phyloP scores from a whole-genome alignment of 2,888 invertebrate species.

The Maniola hyperantus region DNA sequence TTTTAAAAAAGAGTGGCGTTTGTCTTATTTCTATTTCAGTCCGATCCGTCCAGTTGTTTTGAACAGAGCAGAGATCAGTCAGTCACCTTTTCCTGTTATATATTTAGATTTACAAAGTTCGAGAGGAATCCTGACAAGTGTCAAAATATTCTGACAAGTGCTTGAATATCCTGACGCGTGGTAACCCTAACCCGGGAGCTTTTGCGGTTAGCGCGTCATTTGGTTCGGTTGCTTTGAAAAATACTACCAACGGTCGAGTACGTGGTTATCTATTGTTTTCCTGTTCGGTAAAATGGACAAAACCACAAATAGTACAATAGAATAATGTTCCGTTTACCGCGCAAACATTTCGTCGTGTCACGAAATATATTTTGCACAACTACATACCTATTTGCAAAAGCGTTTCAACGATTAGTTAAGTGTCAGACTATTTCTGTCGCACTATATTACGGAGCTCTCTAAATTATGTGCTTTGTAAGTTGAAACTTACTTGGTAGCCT shows the following conservation, averaged over 20 bases:
- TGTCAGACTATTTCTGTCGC: slow-evolving; percentile 43
- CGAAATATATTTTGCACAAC: slow-evolving; percentile 42
- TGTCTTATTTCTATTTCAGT: too few species aligned
- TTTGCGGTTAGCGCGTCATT: slow-evolving; percentile 39
- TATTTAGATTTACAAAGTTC: too few species aligned
- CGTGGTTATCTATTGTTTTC: slow-evolving; percentile 45
- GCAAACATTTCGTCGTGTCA: slow-evolving; percentile 43
- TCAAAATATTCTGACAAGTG: too few species aligned
- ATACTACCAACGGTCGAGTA: slow-evolving; percentile 39
- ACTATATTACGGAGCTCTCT: slow-evolving; percentile 36
- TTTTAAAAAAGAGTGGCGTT: too few species aligned
- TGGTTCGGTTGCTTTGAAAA: slow-evolving; percentile 44
- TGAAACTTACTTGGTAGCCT: slow-evolving; percentile 19
- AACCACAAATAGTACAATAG: slow-evolving; percentile 40
- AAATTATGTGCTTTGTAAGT: slow-evolving; percentile 33
- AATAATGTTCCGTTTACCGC: slow-evolving; percentile 40
- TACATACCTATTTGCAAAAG: slow-evolving; percentile 42
- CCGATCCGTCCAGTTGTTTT: too few species aligned
- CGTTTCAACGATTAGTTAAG: slow-evolving; percentile 43
- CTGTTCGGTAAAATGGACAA: slow-evolving; percentile 41
- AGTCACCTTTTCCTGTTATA: too few species aligned
- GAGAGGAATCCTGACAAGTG: too few species aligned
- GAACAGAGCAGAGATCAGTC: too few species aligned
- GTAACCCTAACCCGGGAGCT: slow-evolving; percentile 21
- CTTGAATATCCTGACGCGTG: background rate